Percentiles rank a stretch among this genome's conserved stretches.
Evolutionary conservation across 2,113 vertebrate species (phyloP).

Genomic region (Periophthalmodon schlosseri): DNA sequence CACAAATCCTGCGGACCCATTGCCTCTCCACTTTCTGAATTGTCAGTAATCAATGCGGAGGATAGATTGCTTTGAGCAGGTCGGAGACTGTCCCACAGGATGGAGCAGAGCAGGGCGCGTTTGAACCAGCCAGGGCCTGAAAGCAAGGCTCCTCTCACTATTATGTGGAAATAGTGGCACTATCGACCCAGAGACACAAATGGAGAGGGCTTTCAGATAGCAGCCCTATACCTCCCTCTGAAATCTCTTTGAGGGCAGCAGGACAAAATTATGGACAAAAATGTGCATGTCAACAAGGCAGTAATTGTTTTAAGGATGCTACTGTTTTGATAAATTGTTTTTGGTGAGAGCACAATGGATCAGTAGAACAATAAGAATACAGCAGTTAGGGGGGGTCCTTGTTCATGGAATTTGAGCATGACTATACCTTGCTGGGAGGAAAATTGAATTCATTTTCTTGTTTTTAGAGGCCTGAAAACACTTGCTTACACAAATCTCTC

Average conservation of each 20-base stretch:
- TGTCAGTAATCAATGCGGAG: conserved; percentile 34
- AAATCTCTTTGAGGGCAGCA: conserved; percentile 32
- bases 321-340: not conserved
- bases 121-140: conserved; percentile 24
- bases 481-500: not conserved
- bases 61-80: conserved; percentile 35
- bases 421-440: not conserved
- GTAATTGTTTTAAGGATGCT: not conserved
- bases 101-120: conserved; percentile 25
- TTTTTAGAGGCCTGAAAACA: not conserved
- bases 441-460: not conserved
- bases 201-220: conserved; percentile 43
- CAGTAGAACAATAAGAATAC: not conserved
- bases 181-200: conserved; percentile 44
- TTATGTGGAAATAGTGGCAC: conserved; percentile 48
- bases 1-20: conserved; percentile 8
- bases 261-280: conserved; percentile 23
- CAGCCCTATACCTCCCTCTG: not conserved
- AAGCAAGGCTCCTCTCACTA: conserved; percentile 37
- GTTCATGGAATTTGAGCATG: not conserved
- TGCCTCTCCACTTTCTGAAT: not conserved
- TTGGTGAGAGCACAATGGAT: not conserved
- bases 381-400: too few species aligned
- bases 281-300: not conserved
- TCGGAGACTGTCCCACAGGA: conserved; percentile 37